A percentile compares a stretch with the other conserved stretches of the same genome.
phyloP scores from a whole-genome alignment of 2,797 vertebrate species.

The Euthynnus affinis region DNA sequence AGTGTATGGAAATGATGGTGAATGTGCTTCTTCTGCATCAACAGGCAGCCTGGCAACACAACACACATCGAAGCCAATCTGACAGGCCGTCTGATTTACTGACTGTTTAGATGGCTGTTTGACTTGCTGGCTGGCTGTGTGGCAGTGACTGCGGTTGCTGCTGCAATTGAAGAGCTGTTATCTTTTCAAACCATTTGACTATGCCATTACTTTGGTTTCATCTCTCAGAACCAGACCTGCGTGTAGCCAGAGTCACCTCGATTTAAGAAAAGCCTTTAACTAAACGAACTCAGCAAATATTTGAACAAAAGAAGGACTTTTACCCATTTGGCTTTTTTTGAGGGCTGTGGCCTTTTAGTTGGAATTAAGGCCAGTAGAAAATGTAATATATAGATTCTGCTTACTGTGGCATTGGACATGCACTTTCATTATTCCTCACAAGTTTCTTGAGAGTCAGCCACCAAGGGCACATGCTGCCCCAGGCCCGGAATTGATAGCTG shows the following conservation, averaged over 20 bases:
- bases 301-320: slow-evolving; percentile 7
- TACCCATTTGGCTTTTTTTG: slow-evolving; percentile 1
- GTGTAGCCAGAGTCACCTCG: slow-evolving; percentile 21
- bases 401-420: slow-evolving; percentile 18
- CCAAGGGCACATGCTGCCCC: slow-evolving; percentile 55
- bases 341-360: not conserved
- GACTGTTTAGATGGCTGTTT: slow-evolving; percentile 70
- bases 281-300: not conserved
- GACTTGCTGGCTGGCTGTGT: slow-evolving; percentile 66
- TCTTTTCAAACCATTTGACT: slow-evolving; percentile 57
- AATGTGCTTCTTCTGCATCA: slow-evolving; percentile 46
- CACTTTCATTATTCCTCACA: slow-evolving; percentile 46
- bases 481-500: slow-evolving; percentile 62
- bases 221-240: slow-evolving; percentile 31
- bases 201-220: slow-evolving; percentile 43
- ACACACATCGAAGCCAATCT: slow-evolving; percentile 62
- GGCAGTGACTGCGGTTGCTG: slow-evolving; percentile 60
- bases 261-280: slow-evolving; percentile 33
- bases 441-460: slow-evolving; percentile 50
- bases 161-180: slow-evolving; percentile 76
- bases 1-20: slow-evolving; percentile 21
- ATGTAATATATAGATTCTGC: slow-evolving; percentile 19
- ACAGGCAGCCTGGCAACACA: slow-evolving; percentile 57
- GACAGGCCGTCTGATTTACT: slow-evolving; percentile 70
- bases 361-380: slow-evolving; percentile 13